Evolutionary conservation across 2,113 vertebrate genomes (phyloP).

Genomic region (Ibidorhyncha struthersii): DNA sequence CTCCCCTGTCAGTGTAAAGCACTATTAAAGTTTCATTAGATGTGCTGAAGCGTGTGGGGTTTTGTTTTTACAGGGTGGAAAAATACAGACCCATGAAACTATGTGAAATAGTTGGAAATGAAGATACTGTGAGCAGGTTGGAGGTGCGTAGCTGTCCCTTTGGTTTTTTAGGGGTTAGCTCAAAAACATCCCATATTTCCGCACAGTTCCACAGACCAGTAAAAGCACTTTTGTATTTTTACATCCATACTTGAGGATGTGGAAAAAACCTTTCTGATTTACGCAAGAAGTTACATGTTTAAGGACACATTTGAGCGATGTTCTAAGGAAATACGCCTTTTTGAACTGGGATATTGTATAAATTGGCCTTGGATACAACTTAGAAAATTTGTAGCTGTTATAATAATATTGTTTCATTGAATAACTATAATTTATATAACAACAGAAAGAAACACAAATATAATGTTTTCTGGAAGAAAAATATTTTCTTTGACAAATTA

Average conservation of each 20-base stretch:
- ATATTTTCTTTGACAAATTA: background rate
- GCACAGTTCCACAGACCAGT: background rate
- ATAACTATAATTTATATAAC: background rate
- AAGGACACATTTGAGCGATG: background rate
- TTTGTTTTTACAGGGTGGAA: constrained; percentile 85
- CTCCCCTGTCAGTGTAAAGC: background rate
- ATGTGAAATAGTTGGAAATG: constrained; percentile 90
- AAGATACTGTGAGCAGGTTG: constrained; percentile 94
- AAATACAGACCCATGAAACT: constrained; percentile 92
- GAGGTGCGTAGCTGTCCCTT: constrained; percentile 73
- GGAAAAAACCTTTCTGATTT: background rate
- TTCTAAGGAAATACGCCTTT: background rate
- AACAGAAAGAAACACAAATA: background rate
- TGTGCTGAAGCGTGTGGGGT: background rate
- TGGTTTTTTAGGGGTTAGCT: background rate
- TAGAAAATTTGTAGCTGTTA: background rate
- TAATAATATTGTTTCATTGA: background rate
- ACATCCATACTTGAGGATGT: fast-evolving
- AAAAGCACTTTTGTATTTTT: background rate
- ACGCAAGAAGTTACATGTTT: background rate
- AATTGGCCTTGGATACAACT: background rate
- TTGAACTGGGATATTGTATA: background rate
- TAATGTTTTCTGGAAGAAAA: background rate
- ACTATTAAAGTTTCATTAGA: fast-evolving
- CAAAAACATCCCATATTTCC: background rate